phyloP scores from a whole-genome alignment of 2,113 vertebrate species.

The Scomber scombrus region DNA sequence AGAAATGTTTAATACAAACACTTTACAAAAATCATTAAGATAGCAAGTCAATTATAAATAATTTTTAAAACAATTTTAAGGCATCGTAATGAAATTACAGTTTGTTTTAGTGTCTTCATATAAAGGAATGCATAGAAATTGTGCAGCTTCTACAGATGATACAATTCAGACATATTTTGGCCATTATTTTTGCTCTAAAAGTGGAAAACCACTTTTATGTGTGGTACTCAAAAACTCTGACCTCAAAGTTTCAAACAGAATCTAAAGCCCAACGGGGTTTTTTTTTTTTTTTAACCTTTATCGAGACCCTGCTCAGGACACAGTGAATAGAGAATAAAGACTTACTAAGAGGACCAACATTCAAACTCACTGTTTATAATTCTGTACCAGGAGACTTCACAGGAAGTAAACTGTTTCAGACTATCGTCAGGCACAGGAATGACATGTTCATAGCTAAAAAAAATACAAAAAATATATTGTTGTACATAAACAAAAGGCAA shows the following conservation, averaged over 20 bases:
- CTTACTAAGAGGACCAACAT: not conserved
- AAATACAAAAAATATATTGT: conserved; percentile 3
- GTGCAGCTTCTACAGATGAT: conserved; percentile 38
- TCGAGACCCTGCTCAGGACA: not conserved
- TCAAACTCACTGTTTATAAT: not conserved
- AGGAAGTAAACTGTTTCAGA: not conserved
- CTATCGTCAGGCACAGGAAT: not conserved
- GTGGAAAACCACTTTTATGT: conserved; percentile 1
- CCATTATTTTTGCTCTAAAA: conserved; percentile 6
- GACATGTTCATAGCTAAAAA: not conserved
- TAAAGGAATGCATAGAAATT: conserved; percentile 67
- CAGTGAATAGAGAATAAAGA: conserved; percentile 5
- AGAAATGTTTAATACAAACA: conserved; percentile 56
- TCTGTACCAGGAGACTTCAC: not conserved
- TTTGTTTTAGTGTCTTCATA: conserved; percentile 20
- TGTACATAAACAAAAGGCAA: conserved; percentile 3
- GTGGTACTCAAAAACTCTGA: conserved; percentile 2
- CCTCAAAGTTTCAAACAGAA: not conserved
- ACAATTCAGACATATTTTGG: conserved; percentile 17
- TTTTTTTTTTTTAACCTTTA: not conserved
- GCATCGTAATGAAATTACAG: conserved; percentile 42
- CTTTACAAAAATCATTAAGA: conserved; percentile 44
- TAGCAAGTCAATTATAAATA: conserved; percentile 30
- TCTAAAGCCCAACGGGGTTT: not conserved
- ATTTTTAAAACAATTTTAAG: conserved; percentile 47